These are phyloP conservation scores for Ageneiosus marmoratus DNA, from an alignment of 2,113 vertebrate genomes.

Conservation along the genomic window DNA sequence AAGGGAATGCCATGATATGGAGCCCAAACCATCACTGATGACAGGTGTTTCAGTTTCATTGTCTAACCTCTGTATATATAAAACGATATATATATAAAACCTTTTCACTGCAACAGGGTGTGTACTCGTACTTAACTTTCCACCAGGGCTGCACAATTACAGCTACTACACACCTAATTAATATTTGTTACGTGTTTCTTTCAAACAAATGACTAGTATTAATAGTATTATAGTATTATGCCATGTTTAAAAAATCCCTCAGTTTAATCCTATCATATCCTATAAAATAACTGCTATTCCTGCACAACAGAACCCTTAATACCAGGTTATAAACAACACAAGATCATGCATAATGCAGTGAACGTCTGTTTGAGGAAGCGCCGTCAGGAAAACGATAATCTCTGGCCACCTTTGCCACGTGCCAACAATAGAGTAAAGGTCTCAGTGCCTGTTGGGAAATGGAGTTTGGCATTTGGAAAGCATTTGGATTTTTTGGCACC, in stretches of 20 bases:
- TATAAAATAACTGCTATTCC: not conserved
- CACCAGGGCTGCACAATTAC: slow-evolving; percentile 22
- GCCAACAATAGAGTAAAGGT: slow-evolving; percentile 42
- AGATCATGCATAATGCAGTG: slow-evolving; percentile 30
- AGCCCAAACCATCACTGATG: too few species aligned
- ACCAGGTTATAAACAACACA: not conserved
- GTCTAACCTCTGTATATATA: too few species aligned
- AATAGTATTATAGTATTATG: not conserved
- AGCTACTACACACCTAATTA: slow-evolving; percentile 18
- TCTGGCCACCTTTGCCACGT: slow-evolving; percentile 26
- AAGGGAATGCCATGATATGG: too few species aligned
- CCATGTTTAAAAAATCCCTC: not conserved
- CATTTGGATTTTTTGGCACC: not conserved
- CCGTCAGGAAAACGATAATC: slow-evolving; percentile 35
- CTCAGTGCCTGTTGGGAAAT: slow-evolving; percentile 19
- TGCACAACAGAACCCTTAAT: not conserved
- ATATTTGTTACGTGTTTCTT: slow-evolving; percentile 12
- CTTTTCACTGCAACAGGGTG: not conserved
- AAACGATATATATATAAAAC: too few species aligned
- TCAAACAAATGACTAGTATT: not conserved
- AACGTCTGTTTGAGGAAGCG: slow-evolving; percentile 7
- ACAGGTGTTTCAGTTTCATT: too few species aligned
- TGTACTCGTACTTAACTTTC: slow-evolving; percentile 22
- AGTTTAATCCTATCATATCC: not conserved
- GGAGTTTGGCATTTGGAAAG: slow-evolving; percentile 35